Percentiles rank a stretch among this genome's conserved stretches.
These are phyloP conservation scores for Cryptus armator DNA, from an alignment of 2,888 invertebrate genomes.

Conservation along the genomic window DNA sequence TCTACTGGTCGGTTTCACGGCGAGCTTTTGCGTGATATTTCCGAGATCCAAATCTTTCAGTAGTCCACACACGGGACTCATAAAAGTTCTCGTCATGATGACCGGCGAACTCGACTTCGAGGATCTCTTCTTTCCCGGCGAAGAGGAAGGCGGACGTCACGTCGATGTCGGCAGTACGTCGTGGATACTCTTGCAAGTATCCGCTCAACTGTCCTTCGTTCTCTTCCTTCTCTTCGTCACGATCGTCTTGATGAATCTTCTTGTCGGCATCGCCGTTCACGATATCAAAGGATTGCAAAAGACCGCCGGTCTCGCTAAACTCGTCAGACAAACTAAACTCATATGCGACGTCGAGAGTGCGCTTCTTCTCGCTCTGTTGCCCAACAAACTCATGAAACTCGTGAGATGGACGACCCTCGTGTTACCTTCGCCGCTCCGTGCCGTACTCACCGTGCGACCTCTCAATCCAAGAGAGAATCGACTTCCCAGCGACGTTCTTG, in stretches of 20 bases:
- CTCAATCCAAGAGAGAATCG: slow-evolving; percentile 93
- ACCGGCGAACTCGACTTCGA: slow-evolving; percentile 94
- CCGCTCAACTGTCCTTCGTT: slow-evolving; percentile 93
- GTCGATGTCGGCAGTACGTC: slow-evolving; percentile 78
- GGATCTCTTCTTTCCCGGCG: slow-evolving; percentile 87
- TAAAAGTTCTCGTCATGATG: slow-evolving; percentile 95
- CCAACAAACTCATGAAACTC: slow-evolving; percentile 90
- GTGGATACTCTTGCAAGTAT: slow-evolving; percentile 90
- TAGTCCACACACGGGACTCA: slow-evolving; percentile 94
- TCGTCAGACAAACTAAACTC: slow-evolving; percentile 94
- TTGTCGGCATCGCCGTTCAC: slow-evolving; percentile 95
- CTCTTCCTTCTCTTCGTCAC: slow-evolving; percentile 93
- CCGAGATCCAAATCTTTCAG: slow-evolving; percentile 93
- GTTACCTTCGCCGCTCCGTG: slow-evolving; percentile 93
- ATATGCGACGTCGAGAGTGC: slow-evolving; percentile 94
- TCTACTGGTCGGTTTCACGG: slow-evolving; percentile 93
- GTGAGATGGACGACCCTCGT: slow-evolving; percentile 92
- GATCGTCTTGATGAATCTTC: slow-evolving; percentile 93
- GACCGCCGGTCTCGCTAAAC: slow-evolving; percentile 93
- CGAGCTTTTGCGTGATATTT: slow-evolving; percentile 95
- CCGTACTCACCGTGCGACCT: slow-evolving; percentile 93
- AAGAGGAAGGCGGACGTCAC: slow-evolving; percentile 90
- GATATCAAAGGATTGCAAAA: slow-evolving; percentile 95
- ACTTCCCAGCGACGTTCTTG: slow-evolving; percentile 92
- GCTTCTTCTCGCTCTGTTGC: slow-evolving; percentile 92